Conservation (phyloP, 2,113 vertebrate species). For the Halichoerus grypus region DNA sequence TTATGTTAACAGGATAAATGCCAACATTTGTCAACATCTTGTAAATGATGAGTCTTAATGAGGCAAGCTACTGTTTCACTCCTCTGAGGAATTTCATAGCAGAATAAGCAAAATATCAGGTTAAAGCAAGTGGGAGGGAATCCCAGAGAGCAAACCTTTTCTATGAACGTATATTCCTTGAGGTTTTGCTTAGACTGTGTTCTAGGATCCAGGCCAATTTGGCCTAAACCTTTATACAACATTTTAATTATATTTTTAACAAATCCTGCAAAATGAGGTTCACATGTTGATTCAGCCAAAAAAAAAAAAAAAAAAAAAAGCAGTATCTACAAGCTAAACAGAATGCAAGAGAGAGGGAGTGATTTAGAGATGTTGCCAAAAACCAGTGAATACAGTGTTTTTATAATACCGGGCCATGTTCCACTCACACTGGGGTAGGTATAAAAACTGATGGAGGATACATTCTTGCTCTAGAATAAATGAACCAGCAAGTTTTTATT, state of each 20-base stretch:
- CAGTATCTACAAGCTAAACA: conserved; percentile 67
- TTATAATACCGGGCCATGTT: background rate
- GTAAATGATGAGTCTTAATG: conserved; percentile 92
- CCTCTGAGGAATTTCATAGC: conserved; percentile 88
- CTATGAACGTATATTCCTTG: conserved; percentile 85
- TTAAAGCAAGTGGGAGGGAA: conserved; percentile 87
- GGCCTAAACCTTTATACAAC: conserved; percentile 81
- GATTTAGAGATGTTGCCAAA: conserved; percentile 65
- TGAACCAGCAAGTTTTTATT: background rate
- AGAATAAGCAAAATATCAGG: conserved; percentile 90
- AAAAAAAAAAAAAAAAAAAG: background rate
- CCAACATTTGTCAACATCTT: conserved; percentile 91
- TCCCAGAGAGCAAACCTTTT: conserved; percentile 84
- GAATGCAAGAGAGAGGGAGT: conserved; percentile 54
- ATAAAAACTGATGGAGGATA: background rate
- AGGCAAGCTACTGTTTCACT: conserved; percentile 89
- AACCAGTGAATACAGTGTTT: conserved; percentile 13
- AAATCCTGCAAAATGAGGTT: conserved; percentile 86
- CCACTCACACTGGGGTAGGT: background rate
- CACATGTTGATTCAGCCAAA: conserved; percentile 82
- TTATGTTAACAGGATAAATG: conserved; percentile 91
- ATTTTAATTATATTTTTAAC: conserved; percentile 90
- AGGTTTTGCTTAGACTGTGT: conserved; percentile 87
- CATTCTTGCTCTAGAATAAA: background rate
- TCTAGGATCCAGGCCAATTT: conserved; percentile 89